Percentiles rank a stretch among this genome's conserved stretches.
phyloP scores from a whole-genome alignment of 2,888 invertebrate species.

The Subacronicta megacephala region DNA sequence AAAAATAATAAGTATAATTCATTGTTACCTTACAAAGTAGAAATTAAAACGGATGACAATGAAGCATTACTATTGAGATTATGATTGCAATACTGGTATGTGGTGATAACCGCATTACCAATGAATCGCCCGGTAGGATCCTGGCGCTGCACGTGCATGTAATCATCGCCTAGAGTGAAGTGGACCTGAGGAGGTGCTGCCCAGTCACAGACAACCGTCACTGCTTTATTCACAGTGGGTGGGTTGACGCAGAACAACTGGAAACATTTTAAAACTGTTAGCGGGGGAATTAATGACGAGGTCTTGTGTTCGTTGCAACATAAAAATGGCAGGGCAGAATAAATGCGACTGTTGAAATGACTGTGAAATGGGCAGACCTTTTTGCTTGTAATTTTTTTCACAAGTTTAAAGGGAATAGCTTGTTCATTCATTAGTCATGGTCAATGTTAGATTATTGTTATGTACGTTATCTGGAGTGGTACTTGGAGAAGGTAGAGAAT shows the following conservation, averaged over 20 bases:
- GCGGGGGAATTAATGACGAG: too few relatives aligned
- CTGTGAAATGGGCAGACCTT: too few relatives aligned
- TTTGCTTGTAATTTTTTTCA: too few relatives aligned
- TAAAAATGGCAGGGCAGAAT: too few relatives aligned
- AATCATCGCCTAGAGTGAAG: slow-evolving; percentile 79
- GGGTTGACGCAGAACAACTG: slow-evolving; percentile 80
- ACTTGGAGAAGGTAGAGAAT: too few relatives aligned
- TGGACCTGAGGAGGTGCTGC: slow-evolving; percentile 78
- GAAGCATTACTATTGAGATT: slow-evolving; percentile 31
- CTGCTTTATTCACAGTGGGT: slow-evolving; percentile 72
- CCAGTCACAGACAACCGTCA: slow-evolving; percentile 81
- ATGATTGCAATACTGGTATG: slow-evolving; percentile 78
- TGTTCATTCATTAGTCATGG: too few relatives aligned
- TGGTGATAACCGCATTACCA: slow-evolving; percentile 79
- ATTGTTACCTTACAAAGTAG: slow-evolving; percentile 6
- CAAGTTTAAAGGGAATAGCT: too few relatives aligned
- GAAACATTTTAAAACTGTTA: slow-evolving; percentile 36
- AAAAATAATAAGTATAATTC: background rate
- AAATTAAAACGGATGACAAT: slow-evolving; percentile 3
- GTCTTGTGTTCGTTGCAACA: too few relatives aligned
- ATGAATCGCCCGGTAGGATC: slow-evolving; percentile 73
- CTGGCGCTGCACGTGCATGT: slow-evolving; percentile 77
- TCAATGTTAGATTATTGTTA: too few relatives aligned
- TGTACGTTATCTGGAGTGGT: too few relatives aligned
- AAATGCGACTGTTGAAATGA: too few relatives aligned